Evolutionary conservation across 2,888 invertebrate species (phyloP), one percentile per base, ranked within the genome.

Genomic region (Hydroisotoma schaefferi): DNA sequence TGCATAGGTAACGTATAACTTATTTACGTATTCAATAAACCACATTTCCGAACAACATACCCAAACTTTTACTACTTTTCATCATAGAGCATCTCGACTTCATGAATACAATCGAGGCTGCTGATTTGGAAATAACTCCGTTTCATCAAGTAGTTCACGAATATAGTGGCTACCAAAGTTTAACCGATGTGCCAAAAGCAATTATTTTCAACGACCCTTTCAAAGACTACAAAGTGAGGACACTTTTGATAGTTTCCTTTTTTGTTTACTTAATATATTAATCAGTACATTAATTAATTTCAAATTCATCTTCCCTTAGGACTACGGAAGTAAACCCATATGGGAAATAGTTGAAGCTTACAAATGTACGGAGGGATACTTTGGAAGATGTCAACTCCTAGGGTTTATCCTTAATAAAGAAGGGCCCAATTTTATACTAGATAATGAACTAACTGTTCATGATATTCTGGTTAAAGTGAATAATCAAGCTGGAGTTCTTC

Each of bases 21-120:
- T 8, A 23, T 8, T 48, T 23, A 6, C 12, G 51, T 57, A 43
- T 20, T 51, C 43, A 60, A 76, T 76, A 40, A 71, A 84, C 98
- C 99, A 77, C 97, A 99, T 80, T 81, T 99, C 77, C 98, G 8
- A 6, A 43, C n/a, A 43, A 8, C 10, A 18, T 18, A 43, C 18
- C 18, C 53, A 20, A 33, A 47, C 38, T 40, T 40, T 23, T 65
- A 33, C 8, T 15, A 33, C 15, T 20, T 62, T 25, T 55, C 46
- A 61, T 76, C 77, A 40, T 72, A 84, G 99, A 99, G 77, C 98
- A 99, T 80, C 81, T 99, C 77, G 99, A 99, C 80, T 99, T 97
- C 77, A 88, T 98, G 84, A 90, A 88, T 76, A 76, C 78, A 1
- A 75, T 81, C 44, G 87, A 88, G 73, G 85, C 87, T 59, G 85